These are phyloP conservation scores for Athene cunicularia DNA, from an alignment of 2,113 vertebrate genomes.

Conservation along the genomic window DNA sequence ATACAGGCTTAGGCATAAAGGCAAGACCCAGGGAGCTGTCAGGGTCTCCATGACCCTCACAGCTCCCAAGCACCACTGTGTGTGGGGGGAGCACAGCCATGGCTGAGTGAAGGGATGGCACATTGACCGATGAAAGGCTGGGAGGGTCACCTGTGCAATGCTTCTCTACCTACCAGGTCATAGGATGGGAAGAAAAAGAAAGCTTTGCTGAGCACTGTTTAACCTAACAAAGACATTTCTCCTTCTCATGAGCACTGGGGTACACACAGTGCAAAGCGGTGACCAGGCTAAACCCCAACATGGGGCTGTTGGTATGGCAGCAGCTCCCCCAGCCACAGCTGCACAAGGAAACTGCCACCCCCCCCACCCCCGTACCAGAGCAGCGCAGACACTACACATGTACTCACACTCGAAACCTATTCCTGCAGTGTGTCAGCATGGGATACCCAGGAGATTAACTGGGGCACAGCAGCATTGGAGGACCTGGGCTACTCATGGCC, in stretches of 20 bases:
- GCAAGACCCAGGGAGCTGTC: background rate
- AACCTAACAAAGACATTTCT: background rate
- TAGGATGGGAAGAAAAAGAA: background rate
- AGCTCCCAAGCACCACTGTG: background rate
- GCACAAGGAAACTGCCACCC: no score
- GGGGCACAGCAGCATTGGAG: background rate
- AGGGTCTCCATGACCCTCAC: background rate
- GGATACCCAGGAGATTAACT: background rate
- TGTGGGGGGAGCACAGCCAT: no score
- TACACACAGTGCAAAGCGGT: background rate
- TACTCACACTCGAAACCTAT: background rate
- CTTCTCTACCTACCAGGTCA: background rate
- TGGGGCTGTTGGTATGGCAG: no score
- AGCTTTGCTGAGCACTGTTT: background rate
- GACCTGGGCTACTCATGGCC: background rate
- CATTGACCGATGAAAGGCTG: background rate
- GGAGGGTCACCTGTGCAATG: background rate
- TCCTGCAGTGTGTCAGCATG: background rate
- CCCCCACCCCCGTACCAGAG: no score
- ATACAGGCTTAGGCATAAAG: background rate
- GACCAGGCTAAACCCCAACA: background rate
- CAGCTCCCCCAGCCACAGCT: background rate
- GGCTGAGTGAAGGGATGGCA: background rate
- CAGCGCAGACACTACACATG: accelerated
- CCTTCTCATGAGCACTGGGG: background rate